A percentile compares a stretch with the other conserved stretches of the same genome.
These are phyloP conservation scores for Pachliopta kotzebuea DNA, from an alignment of 2,888 invertebrate species.

Conservation along the genomic window DNA sequence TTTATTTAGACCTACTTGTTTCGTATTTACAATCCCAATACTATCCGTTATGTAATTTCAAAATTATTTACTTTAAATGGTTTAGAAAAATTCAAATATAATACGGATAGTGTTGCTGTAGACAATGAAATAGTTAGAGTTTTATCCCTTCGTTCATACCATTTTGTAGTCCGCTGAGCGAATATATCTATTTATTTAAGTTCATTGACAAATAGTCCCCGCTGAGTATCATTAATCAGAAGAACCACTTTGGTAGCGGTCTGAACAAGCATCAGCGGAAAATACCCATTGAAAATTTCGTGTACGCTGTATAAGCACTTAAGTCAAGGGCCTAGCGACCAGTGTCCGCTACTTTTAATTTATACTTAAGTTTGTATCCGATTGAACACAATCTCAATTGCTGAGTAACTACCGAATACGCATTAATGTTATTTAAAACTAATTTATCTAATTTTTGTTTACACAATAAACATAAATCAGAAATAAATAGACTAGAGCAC, in stretches of 20 bases:
- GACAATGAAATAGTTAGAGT: neutral
- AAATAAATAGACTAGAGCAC: neutral
- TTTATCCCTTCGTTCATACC: neutral
- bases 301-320: constrained; percentile 19
- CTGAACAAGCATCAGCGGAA: constrained; percentile 20
- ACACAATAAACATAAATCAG: constrained; percentile 1
- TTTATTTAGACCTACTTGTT: neutral
- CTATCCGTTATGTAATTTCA: neutral
- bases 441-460: constrained; percentile 1
- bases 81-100: neutral
- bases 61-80: neutral
- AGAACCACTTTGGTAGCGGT: constrained; percentile 14
- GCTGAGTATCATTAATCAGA: constrained; percentile 21
- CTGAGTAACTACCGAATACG: constrained; percentile 3
- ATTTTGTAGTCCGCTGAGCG: neutral
- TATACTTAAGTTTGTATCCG: constrained; percentile 7
- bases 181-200: constrained; percentile 11
- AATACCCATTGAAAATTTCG: constrained; percentile 17
- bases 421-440: neutral
- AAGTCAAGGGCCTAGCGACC: constrained; percentile 6
- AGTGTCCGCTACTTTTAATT: constrained; percentile 12
- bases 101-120: neutral
- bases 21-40: neutral
- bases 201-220: constrained; percentile 15
- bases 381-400: neutral